Conservation (phyloP, 2,888 invertebrate genomes). For the Dicyrtoma fusca region DNA sequence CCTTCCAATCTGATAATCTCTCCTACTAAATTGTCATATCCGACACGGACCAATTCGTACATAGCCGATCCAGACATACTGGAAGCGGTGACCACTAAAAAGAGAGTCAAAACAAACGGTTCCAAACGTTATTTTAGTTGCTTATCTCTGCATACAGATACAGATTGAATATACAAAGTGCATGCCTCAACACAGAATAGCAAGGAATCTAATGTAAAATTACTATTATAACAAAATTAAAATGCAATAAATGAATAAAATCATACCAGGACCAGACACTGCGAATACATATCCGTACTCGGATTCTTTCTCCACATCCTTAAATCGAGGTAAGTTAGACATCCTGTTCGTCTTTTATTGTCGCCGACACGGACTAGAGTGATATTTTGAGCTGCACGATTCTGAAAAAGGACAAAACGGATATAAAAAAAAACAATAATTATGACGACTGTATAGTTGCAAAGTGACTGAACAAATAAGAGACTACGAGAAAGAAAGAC, state of each 20-base stretch:
- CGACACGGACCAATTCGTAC: slow-evolving; percentile 99
- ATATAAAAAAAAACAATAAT: slow-evolving; percentile 4
- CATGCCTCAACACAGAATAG: neutral
- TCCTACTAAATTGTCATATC: slow-evolving; percentile 96
- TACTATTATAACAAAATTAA: too few species aligned
- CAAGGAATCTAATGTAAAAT: too few species aligned
- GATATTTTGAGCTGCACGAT: slow-evolving; percentile 5
- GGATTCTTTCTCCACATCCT: slow-evolving; percentile 83
- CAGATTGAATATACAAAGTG: too few species aligned
- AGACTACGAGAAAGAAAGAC: too few species aligned
- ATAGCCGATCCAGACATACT: slow-evolving; percentile 99
- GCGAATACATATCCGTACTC: slow-evolving; percentile 94
- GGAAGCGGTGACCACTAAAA: slow-evolving; percentile 95
- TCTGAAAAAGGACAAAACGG: slow-evolving; percentile 4
- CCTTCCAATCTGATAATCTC: slow-evolving; percentile 99
- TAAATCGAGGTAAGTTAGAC: slow-evolving; percentile 68
- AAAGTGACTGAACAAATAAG: too few species aligned
- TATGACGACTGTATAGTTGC: neutral
- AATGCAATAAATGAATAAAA: slow-evolving; percentile 8
- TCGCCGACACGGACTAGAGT: slow-evolving; percentile 10
- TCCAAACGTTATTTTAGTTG: too few species aligned
- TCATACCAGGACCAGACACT: slow-evolving; percentile 95
- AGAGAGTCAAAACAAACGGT: slow-evolving; percentile 1
- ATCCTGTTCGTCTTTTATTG: slow-evolving; percentile 38
- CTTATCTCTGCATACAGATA: too few species aligned